Base-by-base conservation (phyloP, 1,140 invertebrate species). In the Littorina saxatilis region DNA sequence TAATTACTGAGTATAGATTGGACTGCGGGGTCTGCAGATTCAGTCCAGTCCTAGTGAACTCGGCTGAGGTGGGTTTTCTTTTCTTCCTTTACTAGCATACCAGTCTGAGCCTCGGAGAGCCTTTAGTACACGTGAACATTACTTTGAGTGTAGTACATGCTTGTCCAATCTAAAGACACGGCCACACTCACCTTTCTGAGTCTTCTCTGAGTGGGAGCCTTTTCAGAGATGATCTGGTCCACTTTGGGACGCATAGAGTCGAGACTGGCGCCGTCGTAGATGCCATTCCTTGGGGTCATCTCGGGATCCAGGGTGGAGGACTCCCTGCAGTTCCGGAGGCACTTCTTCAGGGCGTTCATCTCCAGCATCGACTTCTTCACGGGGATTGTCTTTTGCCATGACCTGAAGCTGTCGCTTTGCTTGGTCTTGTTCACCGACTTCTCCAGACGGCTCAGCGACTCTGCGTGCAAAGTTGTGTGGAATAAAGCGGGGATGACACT, bases 271-370 rank as follows among this genome's bases (percentile, higher is more conserved):
- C 50, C 76, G 15, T 82, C 55, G 29, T 79, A 77, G 74, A 84
- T 74, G 39, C 85, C 82, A 29, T 84, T 82, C 29, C 83, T 74
- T 1, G 83, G 85, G 13, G 81, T 79, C 39, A 81, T 78, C 23
- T 73, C 47, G 66, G 81, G 83, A 13, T 82, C 76, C n/a, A 82
- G 78, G 11, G 79, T 66, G 15, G 80, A 72, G n/a, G 83, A 84
- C 63, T 86, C 58, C 1, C 74, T 66, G 20, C 82, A 76, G 72
- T 82, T 86, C 61, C 78, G 35, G 13, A 86, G 61, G 58, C 85
- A 86, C 63, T 86, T 83, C 73, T 86, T 82, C 29, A 86, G 68
- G 11, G 81, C 85, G 20, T 80, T 81, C 17, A 82, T 83, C 55
- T 86, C 79, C 47, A 77, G 70, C 79, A 86, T 40, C 40, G 83